Percentiles rank a stretch among this genome's conserved stretches.
These are phyloP conservation scores for Neotoma lepida DNA, from an alignment of 2,113 vertebrate genomes.

Conservation along the genomic window DNA sequence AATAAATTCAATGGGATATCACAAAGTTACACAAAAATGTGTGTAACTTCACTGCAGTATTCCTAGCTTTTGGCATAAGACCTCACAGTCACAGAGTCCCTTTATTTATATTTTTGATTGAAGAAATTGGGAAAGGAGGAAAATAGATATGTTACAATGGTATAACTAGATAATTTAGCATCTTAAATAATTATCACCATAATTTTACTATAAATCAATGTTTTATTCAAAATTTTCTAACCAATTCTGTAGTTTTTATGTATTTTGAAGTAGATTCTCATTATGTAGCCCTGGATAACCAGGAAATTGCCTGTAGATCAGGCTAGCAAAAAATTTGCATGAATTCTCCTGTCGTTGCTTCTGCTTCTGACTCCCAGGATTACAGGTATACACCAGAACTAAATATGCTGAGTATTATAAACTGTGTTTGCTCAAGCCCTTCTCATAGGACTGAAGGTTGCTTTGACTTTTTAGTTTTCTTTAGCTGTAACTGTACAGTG, in stretches of 20 bases:
- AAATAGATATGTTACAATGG: neutral
- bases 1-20: conserved; percentile 3
- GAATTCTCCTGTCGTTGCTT: neutral
- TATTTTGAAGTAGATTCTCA: neutral
- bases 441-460: neutral
- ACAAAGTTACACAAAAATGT: neutral
- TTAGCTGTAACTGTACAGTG: neutral
- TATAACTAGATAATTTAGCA: neutral
- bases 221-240: neutral
- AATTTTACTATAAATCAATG: neutral
- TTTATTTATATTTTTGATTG: conserved; percentile 22
- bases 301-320: neutral
- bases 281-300: neutral
- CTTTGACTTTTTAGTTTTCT: neutral
- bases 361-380: neutral
- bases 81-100: neutral
- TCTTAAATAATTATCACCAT: neutral
- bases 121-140: neutral
- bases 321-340: neutral
- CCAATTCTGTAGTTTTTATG: neutral
- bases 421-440: neutral
- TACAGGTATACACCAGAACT: neutral
- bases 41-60: neutral
- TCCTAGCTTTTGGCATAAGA: neutral
- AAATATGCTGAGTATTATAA: neutral